Evolutionary conservation across 2,113 vertebrate genomes (phyloP).

Genomic region (Alosa alosa): DNA sequence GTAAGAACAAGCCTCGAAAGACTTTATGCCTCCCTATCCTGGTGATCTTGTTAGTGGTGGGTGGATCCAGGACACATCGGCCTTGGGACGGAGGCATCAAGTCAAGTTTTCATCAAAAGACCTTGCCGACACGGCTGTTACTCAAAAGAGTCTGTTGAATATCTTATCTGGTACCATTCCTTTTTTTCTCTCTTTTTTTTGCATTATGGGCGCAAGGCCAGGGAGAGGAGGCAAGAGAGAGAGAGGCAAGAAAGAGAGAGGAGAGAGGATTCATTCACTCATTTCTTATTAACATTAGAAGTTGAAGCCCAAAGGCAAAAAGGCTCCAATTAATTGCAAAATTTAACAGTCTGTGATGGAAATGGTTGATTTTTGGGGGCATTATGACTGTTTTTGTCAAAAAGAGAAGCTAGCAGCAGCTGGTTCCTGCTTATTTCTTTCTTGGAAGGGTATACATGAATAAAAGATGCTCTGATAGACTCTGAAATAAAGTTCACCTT

Average conservation of each 20-base stretch:
- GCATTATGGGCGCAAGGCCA: background rate
- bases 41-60: background rate
- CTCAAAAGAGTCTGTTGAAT: background rate
- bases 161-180: background rate
- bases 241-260: background rate
- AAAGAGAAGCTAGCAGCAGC: background rate
- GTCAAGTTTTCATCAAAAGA: conserved; percentile 1
- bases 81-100: background rate
- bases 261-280: background rate
- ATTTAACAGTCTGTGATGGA: background rate
- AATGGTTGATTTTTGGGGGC: background rate
- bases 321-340: background rate
- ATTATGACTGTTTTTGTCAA: background rate
- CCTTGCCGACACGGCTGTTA: background rate
- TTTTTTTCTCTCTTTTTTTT: background rate
- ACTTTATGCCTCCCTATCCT: background rate
- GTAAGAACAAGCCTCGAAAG: background rate
- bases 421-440: background rate
- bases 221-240: background rate
- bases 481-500: background rate
- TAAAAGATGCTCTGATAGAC: background rate
- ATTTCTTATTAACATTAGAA: background rate
- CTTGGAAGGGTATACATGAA: background rate
- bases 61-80: background rate
- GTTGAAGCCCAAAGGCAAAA: background rate